Conservation (phyloP, 2,797 vertebrate genomes). For the Cichlasoma orientale region DNA sequence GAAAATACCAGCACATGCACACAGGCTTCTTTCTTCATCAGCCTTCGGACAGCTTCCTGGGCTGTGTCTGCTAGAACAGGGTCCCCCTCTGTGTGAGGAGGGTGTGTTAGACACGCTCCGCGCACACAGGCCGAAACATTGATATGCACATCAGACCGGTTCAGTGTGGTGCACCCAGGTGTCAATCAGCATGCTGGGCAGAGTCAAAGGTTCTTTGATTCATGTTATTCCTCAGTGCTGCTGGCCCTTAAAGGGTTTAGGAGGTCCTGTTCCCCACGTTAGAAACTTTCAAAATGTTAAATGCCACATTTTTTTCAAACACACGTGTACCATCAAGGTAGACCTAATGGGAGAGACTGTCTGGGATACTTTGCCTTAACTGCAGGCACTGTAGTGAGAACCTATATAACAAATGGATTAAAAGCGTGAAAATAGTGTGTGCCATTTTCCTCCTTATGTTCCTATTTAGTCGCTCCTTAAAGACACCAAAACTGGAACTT, state of each 20-base stretch:
- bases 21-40: constrained; percentile 72
- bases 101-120: constrained; percentile 47
- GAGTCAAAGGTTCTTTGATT: constrained; percentile 66
- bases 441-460: not conserved
- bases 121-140: constrained; percentile 64
- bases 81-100: constrained; percentile 66
- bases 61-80: constrained; percentile 70
- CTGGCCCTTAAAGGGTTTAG: not conserved
- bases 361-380: not conserved
- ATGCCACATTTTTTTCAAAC: constrained; percentile 12
- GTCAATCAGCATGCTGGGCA: constrained; percentile 74
- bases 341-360: not conserved
- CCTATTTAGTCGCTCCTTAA: not conserved
- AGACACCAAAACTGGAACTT: not conserved
- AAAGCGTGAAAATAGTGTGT: not conserved
- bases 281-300: constrained; percentile 8
- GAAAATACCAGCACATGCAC: constrained; percentile 32
- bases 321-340: not conserved
- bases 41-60: constrained; percentile 69
- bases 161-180: constrained; percentile 66
- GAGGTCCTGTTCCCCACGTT: not conserved
- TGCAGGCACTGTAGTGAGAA: not conserved
- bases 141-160: constrained; percentile 62
- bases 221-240: constrained; percentile 17
- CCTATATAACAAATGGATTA: not conserved